phyloP scores from a whole-genome alignment of 2,888 invertebrate genomes.

The Apamea anceps region DNA sequence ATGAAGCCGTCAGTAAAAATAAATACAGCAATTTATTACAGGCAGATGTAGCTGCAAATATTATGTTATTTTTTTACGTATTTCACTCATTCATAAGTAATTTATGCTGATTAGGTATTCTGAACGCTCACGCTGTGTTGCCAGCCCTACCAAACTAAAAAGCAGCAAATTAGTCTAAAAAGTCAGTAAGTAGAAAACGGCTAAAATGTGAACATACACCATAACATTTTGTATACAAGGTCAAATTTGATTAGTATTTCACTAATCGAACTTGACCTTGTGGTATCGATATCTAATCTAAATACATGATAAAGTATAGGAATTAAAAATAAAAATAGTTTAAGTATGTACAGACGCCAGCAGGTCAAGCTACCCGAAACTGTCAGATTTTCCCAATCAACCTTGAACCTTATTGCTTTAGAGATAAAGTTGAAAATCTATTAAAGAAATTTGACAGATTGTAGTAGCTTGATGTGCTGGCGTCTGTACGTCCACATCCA shows the following conservation, averaged over 20 bases:
- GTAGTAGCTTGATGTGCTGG: too few species aligned
- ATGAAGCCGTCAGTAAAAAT: neutral
- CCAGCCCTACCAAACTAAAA: conserved; percentile 3
- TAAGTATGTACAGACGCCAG: too few species aligned
- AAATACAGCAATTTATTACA: neutral
- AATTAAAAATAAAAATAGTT: too few species aligned
- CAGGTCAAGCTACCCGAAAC: too few species aligned
- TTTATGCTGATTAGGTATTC: conserved; percentile 26
- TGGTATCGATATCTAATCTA: neutral
- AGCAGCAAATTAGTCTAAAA: neutral
- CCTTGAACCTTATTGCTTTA: too few species aligned
- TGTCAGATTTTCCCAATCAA: too few species aligned
- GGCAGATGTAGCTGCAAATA: neutral
- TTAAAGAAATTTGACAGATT: too few species aligned
- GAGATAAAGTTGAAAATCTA: too few species aligned
- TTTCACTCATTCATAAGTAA: too few species aligned
- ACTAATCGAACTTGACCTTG: too few species aligned
- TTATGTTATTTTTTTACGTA: neutral
- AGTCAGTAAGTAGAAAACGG: neutral
- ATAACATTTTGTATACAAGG: neutral
- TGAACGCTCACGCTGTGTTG: conserved; percentile 39
- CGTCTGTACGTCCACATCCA: neutral
- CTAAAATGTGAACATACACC: neutral
- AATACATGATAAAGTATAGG: neutral
- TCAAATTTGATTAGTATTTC: neutral